Evolutionary conservation across 1,140 invertebrate genomes (phyloP).

Genomic region (Helicoverpa zea): DNA sequence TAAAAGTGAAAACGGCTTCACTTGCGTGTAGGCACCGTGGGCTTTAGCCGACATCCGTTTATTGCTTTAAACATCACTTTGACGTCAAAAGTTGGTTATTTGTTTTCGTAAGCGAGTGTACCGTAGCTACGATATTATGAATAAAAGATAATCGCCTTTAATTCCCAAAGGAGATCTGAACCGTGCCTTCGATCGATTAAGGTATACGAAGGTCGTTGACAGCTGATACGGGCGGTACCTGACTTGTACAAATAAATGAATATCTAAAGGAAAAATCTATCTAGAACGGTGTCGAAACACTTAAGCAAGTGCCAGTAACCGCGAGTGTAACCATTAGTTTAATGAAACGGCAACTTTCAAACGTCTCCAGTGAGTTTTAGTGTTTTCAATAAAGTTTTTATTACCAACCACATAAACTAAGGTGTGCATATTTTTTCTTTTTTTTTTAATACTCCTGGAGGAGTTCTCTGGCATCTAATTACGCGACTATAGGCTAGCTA

Average conservation of each 20-base stretch:
- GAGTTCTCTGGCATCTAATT: no score
- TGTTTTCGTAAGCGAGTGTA: conserved; percentile 5
- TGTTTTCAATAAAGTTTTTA: not conserved
- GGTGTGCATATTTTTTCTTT: no score
- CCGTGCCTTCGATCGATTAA: conserved; percentile 16
- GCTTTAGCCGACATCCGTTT: conserved; percentile 18
- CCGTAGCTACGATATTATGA: not conserved
- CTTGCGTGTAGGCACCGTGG: conserved; percentile 8
- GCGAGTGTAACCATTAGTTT: conserved; percentile 1
- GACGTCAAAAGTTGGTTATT: conserved; percentile 8
- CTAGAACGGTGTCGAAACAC: conserved; percentile 3
- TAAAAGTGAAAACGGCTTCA: conserved; percentile 53
- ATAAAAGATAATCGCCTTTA: conserved; percentile 32
- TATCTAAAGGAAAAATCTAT: conserved; percentile 5
- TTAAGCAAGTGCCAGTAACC: not conserved
- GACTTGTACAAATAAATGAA: conserved; percentile 12
- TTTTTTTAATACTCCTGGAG: no score
- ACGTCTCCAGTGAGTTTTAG: not conserved
- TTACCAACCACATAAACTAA: no score
- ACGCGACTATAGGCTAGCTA: no score
- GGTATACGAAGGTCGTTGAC: conserved; percentile 14
- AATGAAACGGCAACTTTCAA: conserved; percentile 30
- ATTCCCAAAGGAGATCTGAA: not conserved
- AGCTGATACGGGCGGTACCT: conserved; percentile 9
- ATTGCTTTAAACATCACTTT: conserved; percentile 31